A percentile compares a stretch with the other conserved stretches of the same genome.
These are phyloP conservation scores for Alosa sapidissima DNA, from an alignment of 2,797 vertebrate species.

Conservation along the genomic window DNA sequence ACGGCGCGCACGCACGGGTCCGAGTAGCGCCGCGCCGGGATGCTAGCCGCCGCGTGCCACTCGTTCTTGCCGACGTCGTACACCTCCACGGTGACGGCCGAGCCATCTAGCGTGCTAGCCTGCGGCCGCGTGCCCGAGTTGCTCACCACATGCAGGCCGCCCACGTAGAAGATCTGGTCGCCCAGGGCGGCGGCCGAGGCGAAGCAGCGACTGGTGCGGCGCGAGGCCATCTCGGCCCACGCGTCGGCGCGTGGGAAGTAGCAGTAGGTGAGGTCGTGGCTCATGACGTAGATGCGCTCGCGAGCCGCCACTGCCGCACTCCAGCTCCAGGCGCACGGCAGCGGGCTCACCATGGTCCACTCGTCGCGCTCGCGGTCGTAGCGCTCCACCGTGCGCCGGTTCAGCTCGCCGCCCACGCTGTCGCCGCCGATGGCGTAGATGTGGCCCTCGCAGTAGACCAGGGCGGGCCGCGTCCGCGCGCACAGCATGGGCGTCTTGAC, in stretches of 20 bases:
- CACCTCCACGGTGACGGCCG: slow-evolving; percentile 91
- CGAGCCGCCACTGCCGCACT: slow-evolving; percentile 90
- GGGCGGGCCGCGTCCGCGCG: slow-evolving; percentile 88
- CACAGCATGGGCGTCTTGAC: slow-evolving; percentile 94
- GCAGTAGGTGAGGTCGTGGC: slow-evolving; percentile 94
- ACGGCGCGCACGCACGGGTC: slow-evolving; percentile 92
- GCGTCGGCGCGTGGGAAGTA: slow-evolving; percentile 91
- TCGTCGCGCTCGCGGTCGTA: slow-evolving; percentile 94
- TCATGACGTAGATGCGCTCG: slow-evolving; percentile 94
- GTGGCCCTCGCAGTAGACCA: slow-evolving; percentile 92
- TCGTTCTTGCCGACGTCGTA: slow-evolving; percentile 94
- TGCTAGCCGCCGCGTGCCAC: slow-evolving; percentile 91
- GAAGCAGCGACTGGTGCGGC: slow-evolving; percentile 92
- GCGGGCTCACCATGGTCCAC: slow-evolving; percentile 92
- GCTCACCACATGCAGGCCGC: slow-evolving; percentile 90
- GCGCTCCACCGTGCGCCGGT: slow-evolving; percentile 92
- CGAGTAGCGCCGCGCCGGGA: slow-evolving; percentile 93
- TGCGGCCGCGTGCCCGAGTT: slow-evolving; percentile 88
- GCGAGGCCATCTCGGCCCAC: slow-evolving; percentile 97
- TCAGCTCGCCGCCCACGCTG: slow-evolving; percentile 88
- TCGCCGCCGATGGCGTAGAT: slow-evolving; percentile 97
- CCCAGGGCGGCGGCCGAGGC: slow-evolving; percentile 91
- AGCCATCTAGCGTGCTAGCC: slow-evolving; percentile 88
- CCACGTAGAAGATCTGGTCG: slow-evolving; percentile 95
- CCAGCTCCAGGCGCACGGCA: slow-evolving; percentile 96